These are phyloP conservation scores for Lagothrix lagotricha DNA, from an alignment of 2,797 vertebrate species.

Conservation along the genomic window DNA sequence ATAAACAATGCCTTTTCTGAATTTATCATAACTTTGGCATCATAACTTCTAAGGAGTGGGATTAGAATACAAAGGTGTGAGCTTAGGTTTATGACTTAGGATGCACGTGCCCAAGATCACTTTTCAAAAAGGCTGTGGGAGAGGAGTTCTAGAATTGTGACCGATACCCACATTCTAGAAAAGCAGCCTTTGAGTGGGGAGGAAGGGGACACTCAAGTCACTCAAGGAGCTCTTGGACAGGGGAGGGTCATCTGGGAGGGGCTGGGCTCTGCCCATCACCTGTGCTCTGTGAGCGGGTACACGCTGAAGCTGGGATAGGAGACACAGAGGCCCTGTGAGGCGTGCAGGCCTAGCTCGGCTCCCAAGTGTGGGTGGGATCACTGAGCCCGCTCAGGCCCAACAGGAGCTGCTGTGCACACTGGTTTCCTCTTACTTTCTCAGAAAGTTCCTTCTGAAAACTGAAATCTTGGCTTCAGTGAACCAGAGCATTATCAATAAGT, in stretches of 20 bases:
- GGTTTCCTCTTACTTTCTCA: neutral
- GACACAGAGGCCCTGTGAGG: neutral
- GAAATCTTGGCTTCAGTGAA: neutral
- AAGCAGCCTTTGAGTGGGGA: neutral
- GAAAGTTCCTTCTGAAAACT: neutral
- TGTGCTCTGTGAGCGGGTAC: neutral
- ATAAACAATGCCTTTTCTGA: neutral
- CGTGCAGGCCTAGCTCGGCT: rapidly evolving
- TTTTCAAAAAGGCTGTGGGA: neutral
- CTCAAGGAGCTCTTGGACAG: neutral
- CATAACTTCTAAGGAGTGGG: neutral
- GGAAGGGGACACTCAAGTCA: neutral
- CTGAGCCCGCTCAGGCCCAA: neutral
- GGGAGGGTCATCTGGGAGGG: rapidly evolving
- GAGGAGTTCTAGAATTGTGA: neutral
- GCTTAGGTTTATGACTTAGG: neutral
- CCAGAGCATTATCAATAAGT: neutral
- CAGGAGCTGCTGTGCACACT: neutral
- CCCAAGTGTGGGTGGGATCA: neutral
- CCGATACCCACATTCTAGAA: neutral
- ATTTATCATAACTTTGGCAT: neutral
- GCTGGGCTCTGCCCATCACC: neutral
- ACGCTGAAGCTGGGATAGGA: neutral
- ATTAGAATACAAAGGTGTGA: neutral
- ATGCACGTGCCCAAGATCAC: neutral